These are phyloP conservation scores for Aphrocallistes beatrix DNA, from an alignment of 37 sponge, comb jelly and placozoan genomes.

Conservation along the genomic window DNA sequence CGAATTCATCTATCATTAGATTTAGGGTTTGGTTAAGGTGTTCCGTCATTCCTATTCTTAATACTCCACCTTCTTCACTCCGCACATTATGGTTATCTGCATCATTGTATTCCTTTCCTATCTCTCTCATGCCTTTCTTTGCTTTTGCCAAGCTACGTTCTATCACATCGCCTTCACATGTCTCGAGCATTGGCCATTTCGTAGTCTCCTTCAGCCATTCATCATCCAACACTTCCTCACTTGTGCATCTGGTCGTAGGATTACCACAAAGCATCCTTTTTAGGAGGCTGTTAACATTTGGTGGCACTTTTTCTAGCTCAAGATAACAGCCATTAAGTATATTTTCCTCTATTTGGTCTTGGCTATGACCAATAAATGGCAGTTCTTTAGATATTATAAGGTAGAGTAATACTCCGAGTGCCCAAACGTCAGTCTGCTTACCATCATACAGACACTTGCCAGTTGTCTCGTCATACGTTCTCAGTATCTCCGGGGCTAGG, in stretches of 20 bases:
- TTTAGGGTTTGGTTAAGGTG: background rate
- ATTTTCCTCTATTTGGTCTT: background rate
- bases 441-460: background rate
- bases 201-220: background rate
- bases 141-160: background rate
- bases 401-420: background rate
- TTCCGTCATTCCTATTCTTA: background rate
- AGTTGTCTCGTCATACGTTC: background rate
- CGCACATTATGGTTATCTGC: background rate
- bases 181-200: background rate
- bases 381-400: background rate
- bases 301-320: background rate
- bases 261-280: background rate
- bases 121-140: background rate
- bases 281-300: background rate
- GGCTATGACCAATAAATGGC: background rate
- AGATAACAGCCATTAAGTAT: background rate
- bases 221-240: background rate
- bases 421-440: background rate
- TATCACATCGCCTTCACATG: background rate
- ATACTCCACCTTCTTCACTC: background rate
- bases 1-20: background rate
- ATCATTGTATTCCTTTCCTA: background rate
- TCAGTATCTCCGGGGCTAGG: slow-evolving; percentile 13
- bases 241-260: background rate